Conservation (phyloP, 2,113 vertebrate species). For the Petaurus breviceps region DNA sequence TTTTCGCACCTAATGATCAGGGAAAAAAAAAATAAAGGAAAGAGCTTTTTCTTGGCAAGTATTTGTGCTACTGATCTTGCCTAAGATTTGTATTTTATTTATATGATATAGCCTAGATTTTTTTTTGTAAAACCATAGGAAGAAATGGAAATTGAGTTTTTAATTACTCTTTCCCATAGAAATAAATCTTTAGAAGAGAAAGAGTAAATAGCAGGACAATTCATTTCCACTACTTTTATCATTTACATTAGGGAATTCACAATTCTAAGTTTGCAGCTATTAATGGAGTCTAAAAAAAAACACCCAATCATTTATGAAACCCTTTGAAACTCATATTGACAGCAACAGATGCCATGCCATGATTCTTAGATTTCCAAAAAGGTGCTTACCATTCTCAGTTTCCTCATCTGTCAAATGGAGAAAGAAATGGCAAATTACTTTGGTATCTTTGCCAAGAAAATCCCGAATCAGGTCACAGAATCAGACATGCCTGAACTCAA, state of each 20-base stretch:
- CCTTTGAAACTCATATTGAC: not conserved
- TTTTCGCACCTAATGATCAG: not conserved
- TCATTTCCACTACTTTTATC: not conserved
- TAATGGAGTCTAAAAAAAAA: not conserved
- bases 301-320: not conserved
- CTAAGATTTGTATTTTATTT: not conserved
- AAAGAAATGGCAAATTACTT: no score
- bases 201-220: not conserved
- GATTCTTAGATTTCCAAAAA: not conserved
- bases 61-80: not conserved
- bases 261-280: not conserved
- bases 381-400: not conserved
- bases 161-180: constrained; percentile 7
- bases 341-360: not conserved
- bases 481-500: no score
- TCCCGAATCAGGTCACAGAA: no score
- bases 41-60: not conserved
- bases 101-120: not conserved
- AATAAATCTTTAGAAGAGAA: not conserved
- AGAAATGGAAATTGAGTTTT: not conserved
- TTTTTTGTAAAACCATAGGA: not conserved
- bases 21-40: not conserved
- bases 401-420: no score
- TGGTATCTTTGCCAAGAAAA: no score
- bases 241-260: not conserved